A percentile compares a stretch with the other conserved stretches of the same genome.
Conservation (phyloP, 1,140 invertebrate species). For the Temnothorax longispinosus region DNA sequence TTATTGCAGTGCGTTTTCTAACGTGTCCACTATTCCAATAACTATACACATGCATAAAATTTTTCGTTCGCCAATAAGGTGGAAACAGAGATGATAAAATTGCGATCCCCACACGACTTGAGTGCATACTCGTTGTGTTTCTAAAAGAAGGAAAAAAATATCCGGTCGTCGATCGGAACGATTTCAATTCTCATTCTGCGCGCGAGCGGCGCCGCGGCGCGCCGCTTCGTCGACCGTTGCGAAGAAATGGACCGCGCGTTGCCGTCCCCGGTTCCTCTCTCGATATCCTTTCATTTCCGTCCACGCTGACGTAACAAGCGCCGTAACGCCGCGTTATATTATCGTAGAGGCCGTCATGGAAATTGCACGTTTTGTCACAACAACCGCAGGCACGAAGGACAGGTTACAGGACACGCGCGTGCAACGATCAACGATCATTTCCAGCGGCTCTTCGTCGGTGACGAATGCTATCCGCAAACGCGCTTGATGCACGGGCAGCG, state of each 20-base stretch:
- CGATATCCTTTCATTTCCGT: constrained; percentile 66
- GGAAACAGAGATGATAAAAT: constrained; percentile 41
- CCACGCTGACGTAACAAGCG: constrained; percentile 36
- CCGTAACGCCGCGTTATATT: constrained; percentile 40
- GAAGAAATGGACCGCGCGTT: constrained; percentile 37
- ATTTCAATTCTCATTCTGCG: constrained; percentile 60
- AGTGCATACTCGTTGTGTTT: constrained; percentile 8
- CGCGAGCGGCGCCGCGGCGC: constrained; percentile 25
- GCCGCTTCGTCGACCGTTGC: constrained; percentile 31
- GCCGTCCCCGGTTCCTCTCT: not conserved
- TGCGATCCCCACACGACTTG: constrained; percentile 1
- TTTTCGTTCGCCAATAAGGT: constrained; percentile 10
- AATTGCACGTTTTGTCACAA: constrained; percentile 71
- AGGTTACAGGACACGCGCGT: constrained; percentile 20
- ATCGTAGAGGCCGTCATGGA: constrained; percentile 59
- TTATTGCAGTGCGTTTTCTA: not conserved
- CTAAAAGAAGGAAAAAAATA: constrained; percentile 29
- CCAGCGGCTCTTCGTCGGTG: constrained; percentile 44
- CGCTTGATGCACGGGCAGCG: not conserved
- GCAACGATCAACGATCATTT: constrained; percentile 72
- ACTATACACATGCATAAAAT: not conserved
- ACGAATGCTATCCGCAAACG: constrained; percentile 45
- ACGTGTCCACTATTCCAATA: not conserved
- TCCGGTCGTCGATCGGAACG: not conserved
- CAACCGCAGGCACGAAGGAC: constrained; percentile 28